Evolutionary conservation across 2,113 vertebrate genomes (phyloP).

Genomic region (Anser brachyrhynchus): DNA sequence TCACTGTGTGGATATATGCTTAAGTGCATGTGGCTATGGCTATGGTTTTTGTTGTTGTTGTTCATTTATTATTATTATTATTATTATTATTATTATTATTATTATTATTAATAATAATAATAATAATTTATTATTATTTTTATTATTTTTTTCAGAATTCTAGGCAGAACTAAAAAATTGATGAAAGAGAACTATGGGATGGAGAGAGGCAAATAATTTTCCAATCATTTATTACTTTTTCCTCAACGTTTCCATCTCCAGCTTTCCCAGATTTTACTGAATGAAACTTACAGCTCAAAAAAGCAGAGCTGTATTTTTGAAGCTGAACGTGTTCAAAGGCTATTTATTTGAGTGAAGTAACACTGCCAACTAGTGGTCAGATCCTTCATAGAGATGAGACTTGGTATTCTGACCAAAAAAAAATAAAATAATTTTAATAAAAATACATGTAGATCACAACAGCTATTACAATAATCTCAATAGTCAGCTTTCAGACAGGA

Average conservation of each 20-base stretch:
- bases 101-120: too few species aligned
- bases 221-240: neutral
- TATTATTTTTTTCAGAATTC: neutral
- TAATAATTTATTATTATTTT: too few species aligned
- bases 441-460: neutral
- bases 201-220: neutral
- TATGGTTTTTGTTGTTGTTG: neutral
- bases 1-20: neutral
- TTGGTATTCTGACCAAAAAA: neutral
- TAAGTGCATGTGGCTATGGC: neutral
- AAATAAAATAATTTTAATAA: neutral
- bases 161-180: neutral
- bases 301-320: fast-evolving
- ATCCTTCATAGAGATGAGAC: neutral
- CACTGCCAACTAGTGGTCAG: constrained; percentile 60
- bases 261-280: neutral
- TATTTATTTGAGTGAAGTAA: constrained; percentile 6
- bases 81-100: too few species aligned
- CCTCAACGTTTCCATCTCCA: neutral
- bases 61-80: too few species aligned
- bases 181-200: neutral
- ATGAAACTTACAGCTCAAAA: neutral
- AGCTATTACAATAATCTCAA: neutral
- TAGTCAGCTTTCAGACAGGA: neutral
- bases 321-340: neutral